These are phyloP conservation scores for Spongia lamella DNA, from an alignment of 37 sponge, comb jelly and placozoan genomes.

Conservation along the genomic window DNA sequence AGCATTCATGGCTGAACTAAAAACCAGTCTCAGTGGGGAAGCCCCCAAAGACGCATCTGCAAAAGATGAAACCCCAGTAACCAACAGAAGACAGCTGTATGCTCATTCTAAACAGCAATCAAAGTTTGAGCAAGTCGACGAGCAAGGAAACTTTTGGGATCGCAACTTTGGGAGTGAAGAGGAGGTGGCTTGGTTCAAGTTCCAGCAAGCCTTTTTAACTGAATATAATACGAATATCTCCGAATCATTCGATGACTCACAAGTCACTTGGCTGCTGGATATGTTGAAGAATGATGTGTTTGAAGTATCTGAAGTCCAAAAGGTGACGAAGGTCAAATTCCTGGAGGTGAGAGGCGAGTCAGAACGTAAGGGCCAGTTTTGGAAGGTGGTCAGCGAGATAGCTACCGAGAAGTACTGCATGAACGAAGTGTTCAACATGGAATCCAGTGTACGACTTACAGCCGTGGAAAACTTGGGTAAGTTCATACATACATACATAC, in stretches of 20 bases:
- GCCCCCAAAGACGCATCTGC: not conserved
- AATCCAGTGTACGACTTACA: constrained; percentile 86
- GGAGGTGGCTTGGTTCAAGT: constrained; percentile 65
- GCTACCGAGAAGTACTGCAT: constrained; percentile 85
- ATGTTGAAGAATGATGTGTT: constrained; percentile 71
- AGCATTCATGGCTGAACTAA: not conserved
- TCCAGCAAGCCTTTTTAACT: constrained; percentile 60
- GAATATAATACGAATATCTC: constrained; percentile 66
- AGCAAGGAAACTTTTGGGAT: constrained; percentile 73
- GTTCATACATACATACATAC: no score
- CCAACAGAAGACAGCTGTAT: no score
- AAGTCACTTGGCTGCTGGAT: constrained; percentile 77
- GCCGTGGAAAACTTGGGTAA: constrained; percentile 88
- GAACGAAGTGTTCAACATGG: constrained; percentile 92
- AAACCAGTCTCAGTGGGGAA: not conserved
- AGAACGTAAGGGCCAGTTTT: constrained; percentile 58
- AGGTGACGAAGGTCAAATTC: constrained; percentile 59
- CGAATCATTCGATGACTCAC: constrained; percentile 59
- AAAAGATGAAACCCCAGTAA: no score
- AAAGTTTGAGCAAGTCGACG: not conserved
- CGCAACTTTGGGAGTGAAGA: constrained; percentile 65
- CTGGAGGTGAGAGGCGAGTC: constrained; percentile 66
- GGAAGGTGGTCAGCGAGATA: constrained; percentile 55
- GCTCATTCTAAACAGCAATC: no score
- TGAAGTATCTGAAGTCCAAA: constrained; percentile 34